A percentile compares a stretch with the other conserved stretches of the same genome.
Conservation (phyloP, 2,113 vertebrate species). For the Rhea americana region DNA sequence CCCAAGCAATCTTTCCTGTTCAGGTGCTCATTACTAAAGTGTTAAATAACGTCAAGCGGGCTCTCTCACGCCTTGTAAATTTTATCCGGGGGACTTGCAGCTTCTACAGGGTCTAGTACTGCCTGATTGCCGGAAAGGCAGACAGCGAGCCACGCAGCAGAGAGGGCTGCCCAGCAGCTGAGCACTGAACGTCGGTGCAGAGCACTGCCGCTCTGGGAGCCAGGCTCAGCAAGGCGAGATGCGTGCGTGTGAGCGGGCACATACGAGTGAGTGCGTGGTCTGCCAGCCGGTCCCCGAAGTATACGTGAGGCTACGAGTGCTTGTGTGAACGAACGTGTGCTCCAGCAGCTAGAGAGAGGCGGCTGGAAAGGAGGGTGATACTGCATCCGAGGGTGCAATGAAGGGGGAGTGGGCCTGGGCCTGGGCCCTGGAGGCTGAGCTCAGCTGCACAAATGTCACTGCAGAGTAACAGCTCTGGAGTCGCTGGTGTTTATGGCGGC, state of each 20-base stretch:
- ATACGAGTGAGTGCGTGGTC: neutral
- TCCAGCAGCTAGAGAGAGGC: neutral
- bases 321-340: neutral
- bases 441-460: neutral
- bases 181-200: neutral
- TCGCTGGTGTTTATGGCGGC: neutral
- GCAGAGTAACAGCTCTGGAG: neutral
- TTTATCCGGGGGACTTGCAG: neutral
- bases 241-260: accelerated
- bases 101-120: conserved; percentile 22
- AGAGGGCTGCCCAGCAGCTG: neutral
- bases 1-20: conserved; percentile 29
- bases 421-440: neutral
- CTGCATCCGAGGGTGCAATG: neutral
- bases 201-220: neutral
- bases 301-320: neutral
- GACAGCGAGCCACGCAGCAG: neutral
- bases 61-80: conserved; percentile 29
- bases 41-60: conserved; percentile 12
- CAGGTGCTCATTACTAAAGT: conserved; percentile 10
- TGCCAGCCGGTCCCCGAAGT: neutral
- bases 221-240: neutral
- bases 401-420: neutral
- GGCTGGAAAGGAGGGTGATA: neutral
- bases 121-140: conserved; percentile 19